These are phyloP conservation scores for Latheticus oryzae DNA, from an alignment of 2,888 invertebrate genomes.

Conservation along the genomic window DNA sequence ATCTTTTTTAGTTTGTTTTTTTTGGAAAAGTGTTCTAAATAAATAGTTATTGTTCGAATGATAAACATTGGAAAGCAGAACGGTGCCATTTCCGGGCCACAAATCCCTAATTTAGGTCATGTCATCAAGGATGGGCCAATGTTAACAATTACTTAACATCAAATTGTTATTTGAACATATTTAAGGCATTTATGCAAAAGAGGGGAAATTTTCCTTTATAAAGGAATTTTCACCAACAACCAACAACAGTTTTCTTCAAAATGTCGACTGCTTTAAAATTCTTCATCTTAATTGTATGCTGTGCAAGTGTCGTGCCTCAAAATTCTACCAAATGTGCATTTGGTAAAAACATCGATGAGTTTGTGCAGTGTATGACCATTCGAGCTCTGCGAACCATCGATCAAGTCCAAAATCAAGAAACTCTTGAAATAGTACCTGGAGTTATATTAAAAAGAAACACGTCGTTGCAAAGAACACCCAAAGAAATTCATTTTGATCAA, in stretches of 20 bases:
- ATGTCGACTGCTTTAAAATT: not conserved
- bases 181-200: constrained; percentile 18
- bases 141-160: constrained; percentile 37
- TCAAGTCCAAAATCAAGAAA: constrained; percentile 3
- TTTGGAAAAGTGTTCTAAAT: no score
- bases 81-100: no score
- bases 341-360: constrained; percentile 35
- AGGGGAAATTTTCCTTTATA: constrained; percentile 33
- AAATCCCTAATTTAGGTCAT: constrained; percentile 52
- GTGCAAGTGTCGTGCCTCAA: not conserved
- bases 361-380: constrained; percentile 69
- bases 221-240: constrained; percentile 26
- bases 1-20: no score
- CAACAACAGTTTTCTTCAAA: constrained; percentile 5
- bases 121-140: constrained; percentile 51
- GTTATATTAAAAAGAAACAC: not conserved
- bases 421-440: constrained; percentile 8
- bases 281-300: not conserved
- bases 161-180: constrained; percentile 31
- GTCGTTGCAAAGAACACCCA: constrained; percentile 30
- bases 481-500: constrained; percentile 46
- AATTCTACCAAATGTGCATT: constrained; percentile 7
- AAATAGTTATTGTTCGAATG: no score
- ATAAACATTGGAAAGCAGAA: no score
- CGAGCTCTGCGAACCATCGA: constrained; percentile 61